Evolutionary conservation across 1,140 invertebrate species (phyloP).

Genomic region (Ptiloglossa arizonensis): DNA sequence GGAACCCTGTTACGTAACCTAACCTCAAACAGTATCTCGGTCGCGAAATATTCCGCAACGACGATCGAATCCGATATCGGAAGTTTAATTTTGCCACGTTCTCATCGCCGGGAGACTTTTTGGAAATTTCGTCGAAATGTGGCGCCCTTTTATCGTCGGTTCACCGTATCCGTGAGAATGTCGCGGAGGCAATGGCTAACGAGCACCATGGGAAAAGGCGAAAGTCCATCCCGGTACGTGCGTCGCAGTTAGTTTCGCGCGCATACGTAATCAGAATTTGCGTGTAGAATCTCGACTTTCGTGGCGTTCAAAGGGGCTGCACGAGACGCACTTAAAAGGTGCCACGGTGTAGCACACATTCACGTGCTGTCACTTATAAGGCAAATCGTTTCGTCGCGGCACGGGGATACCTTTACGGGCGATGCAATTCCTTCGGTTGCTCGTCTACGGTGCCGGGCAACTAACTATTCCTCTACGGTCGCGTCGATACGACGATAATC

Average conservation of each 20-base stretch:
- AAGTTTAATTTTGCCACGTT: no score
- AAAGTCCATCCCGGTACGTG: constrained; percentile 42
- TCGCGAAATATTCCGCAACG: no score
- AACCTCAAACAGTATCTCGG: no score
- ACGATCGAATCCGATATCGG: no score
- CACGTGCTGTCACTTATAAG: constrained; percentile 60
- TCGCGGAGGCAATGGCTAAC: constrained; percentile 27
- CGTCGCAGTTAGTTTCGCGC: constrained; percentile 37
- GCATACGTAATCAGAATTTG: constrained; percentile 54
- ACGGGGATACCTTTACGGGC: constrained; percentile 47
- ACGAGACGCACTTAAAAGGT: constrained; percentile 45
- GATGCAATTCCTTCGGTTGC: constrained; percentile 29
- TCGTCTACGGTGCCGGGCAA: constrained; percentile 12
- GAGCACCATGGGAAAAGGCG: constrained; percentile 52
- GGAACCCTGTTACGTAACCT: no score
- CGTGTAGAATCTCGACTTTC: constrained; percentile 42
- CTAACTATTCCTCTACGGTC: constrained; percentile 12
- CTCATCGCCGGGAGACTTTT: no score
- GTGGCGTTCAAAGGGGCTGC: constrained; percentile 29
- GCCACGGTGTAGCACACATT: constrained; percentile 28
- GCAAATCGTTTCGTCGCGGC: constrained; percentile 62
- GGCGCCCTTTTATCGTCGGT: not conserved
- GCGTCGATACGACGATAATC: constrained; percentile 29
- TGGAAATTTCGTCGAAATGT: not conserved
- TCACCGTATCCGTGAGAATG: constrained; percentile 18